These are phyloP conservation scores for Sipha flava DNA, from an alignment of 1,140 invertebrate species.

Conservation along the genomic window DNA sequence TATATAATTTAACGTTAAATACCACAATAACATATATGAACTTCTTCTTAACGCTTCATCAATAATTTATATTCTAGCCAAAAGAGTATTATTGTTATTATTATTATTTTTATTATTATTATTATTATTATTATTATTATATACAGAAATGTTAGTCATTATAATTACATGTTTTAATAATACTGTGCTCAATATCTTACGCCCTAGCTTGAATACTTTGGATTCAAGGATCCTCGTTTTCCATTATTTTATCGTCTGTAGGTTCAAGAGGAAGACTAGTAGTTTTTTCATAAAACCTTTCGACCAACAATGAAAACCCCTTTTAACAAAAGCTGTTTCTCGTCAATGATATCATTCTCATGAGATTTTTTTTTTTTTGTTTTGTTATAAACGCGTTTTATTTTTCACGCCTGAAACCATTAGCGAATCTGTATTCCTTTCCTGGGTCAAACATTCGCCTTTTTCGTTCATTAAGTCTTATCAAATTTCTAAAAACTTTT, in stretches of 20 bases:
- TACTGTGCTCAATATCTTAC: not conserved
- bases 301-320: not conserved
- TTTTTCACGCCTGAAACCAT: not conserved
- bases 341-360: not conserved
- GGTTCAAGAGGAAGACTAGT: not conserved
- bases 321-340: constrained; percentile 14
- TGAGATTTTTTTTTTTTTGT: not conserved
- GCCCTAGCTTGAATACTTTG: not conserved
- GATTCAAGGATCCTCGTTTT: not conserved
- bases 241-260: not conserved
- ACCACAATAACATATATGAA: not conserved
- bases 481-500: not conserved
- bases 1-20: not conserved
- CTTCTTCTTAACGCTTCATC: not conserved
- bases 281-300: constrained; percentile 11
- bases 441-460: not conserved
- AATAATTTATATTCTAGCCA: not conserved
- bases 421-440: not conserved
- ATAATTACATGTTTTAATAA: not conserved
- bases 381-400: not conserved
- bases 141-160: not conserved
- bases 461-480: not conserved
- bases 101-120: too few species aligned
- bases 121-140: not conserved
- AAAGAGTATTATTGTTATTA: too few species aligned